Evolutionary conservation across 2,797 vertebrate genomes (phyloP).

Genomic region (Oryzias dopingdopingensis): DNA sequence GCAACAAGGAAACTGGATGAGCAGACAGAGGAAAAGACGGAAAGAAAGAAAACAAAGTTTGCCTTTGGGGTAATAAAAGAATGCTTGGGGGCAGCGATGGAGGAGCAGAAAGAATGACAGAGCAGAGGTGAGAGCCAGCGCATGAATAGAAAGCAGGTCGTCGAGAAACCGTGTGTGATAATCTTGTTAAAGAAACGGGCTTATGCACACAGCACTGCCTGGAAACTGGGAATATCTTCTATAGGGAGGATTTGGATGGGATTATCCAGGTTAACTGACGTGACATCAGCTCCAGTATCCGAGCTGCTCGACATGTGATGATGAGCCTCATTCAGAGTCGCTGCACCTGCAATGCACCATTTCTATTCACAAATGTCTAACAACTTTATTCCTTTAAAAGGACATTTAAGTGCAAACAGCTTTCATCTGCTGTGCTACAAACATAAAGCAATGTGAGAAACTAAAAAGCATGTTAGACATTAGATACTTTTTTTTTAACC

Average conservation of each 20-base stretch:
- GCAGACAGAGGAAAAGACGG: conserved; percentile 10
- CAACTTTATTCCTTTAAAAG: conserved; percentile 21
- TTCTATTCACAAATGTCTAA: conserved; percentile 35
- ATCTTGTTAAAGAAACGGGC: conserved; percentile 71
- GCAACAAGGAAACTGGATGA: conserved; percentile 32
- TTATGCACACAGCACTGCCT: conserved; percentile 60
- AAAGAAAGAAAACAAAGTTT: not conserved
- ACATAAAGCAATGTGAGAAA: conserved; percentile 10
- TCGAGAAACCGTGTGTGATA: conserved; percentile 58
- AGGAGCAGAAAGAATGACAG: conserved; percentile 15
- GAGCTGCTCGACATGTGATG: conserved; percentile 65
- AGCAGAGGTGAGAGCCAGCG: conserved; percentile 36
- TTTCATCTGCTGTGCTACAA: not conserved
- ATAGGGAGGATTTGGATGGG: conserved; percentile 63
- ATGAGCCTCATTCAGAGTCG: conserved; percentile 45
- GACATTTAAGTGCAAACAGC: conserved; percentile 10
- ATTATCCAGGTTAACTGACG: conserved; percentile 73
- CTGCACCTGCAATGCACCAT: conserved; percentile 30
- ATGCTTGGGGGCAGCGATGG: conserved; percentile 14
- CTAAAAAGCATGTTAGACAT: not conserved
- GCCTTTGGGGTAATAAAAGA: conserved; percentile 15
- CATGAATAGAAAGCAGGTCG: conserved; percentile 45
- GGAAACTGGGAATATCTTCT: conserved; percentile 70
- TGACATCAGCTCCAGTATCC: conserved; percentile 59
- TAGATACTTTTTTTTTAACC: conserved; percentile 2